phyloP scores from a whole-genome alignment of 2,797 vertebrate genomes.

The Acridotheres tristis region DNA sequence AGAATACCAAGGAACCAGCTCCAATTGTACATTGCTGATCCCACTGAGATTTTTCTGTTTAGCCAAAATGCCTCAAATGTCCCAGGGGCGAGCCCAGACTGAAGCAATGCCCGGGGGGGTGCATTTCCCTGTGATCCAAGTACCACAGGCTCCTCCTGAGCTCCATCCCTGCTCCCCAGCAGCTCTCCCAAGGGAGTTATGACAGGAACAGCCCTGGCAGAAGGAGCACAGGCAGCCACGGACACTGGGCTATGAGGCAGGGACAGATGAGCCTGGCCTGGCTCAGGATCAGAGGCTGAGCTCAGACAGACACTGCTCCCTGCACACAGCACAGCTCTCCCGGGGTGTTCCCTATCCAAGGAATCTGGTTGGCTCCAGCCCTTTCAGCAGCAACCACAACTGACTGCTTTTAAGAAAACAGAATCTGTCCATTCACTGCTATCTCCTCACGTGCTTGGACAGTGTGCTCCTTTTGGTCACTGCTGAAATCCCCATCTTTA shows the following conservation, averaged over 20 bases:
- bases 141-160: not conserved
- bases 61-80: not conserved
- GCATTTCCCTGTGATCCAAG: not conserved
- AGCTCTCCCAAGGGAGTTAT: rapidly evolving
- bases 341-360: rapidly evolving
- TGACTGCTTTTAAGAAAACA: not conserved
- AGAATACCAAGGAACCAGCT: not conserved
- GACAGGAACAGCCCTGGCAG: not conserved
- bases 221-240: not conserved
- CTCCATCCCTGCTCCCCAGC: not conserved
- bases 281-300: not conserved
- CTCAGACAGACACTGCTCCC: not conserved
- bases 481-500: not conserved
- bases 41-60: not conserved
- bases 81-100: not conserved
- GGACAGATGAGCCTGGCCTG: not conserved
- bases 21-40: rapidly evolving
- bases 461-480: not conserved
- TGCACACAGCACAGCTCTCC: not conserved
- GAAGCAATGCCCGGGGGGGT: rapidly evolving
- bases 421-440: not conserved
- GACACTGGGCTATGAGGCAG: not conserved
- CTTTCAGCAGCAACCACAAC: not conserved
- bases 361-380: not conserved
- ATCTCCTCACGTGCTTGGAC: not conserved